Evolutionary conservation across 2,113 vertebrate genomes (phyloP).

Genomic region (Anarhynchus alexandrinus): DNA sequence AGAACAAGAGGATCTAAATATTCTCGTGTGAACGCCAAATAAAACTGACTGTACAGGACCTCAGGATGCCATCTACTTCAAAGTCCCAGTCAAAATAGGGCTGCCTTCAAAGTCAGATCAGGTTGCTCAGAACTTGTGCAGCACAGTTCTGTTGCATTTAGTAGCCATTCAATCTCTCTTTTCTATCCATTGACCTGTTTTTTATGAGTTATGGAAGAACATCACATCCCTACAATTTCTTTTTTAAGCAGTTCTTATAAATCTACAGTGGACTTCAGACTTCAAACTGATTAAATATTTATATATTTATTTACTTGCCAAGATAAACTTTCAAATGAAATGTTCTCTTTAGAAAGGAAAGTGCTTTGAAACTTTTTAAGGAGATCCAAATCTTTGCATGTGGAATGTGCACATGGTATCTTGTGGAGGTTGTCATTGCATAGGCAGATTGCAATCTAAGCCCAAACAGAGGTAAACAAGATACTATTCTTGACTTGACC

Average conservation of each 20-base stretch:
- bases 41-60: background rate
- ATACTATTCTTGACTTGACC: background rate
- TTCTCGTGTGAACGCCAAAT: background rate
- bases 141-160: background rate
- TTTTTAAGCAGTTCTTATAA: background rate
- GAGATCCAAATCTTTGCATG: background rate
- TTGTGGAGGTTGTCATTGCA: background rate
- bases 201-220: background rate
- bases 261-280: background rate
- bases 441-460: background rate
- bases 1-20: background rate
- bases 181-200: background rate
- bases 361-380: background rate
- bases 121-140: background rate
- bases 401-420: background rate
- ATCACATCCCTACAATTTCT: background rate
- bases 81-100: background rate
- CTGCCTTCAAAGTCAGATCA: background rate
- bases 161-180: background rate
- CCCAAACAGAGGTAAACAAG: background rate
- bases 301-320: background rate
- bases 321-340: background rate
- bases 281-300: background rate
- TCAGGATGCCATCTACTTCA: background rate
- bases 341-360: background rate